These are phyloP conservation scores for Ictidomys tridecemlineatus DNA, from an alignment of 2,113 vertebrate genomes.

Conservation along the genomic window DNA sequence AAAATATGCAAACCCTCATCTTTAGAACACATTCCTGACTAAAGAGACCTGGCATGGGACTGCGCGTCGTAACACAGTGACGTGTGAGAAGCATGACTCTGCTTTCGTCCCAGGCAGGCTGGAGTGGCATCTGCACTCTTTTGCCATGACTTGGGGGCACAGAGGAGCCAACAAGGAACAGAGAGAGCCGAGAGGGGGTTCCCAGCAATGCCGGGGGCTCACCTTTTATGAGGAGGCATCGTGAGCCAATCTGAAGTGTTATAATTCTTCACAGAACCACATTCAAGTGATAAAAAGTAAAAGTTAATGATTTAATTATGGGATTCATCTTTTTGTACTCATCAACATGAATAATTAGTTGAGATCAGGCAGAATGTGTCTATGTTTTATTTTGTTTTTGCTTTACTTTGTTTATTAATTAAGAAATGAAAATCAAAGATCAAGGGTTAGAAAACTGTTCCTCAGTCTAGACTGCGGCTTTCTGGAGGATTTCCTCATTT, in stretches of 20 bases:
- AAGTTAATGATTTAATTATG: background rate
- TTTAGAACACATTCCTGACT: background rate
- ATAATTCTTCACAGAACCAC: background rate
- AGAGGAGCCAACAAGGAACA: background rate
- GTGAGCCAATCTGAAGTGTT: background rate
- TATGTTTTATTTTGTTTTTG: background rate
- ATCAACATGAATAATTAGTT: background rate
- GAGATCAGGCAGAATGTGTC: background rate
- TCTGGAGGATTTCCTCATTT: background rate
- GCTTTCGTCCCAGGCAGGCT: background rate
- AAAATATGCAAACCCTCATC: background rate
- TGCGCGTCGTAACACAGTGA: background rate
- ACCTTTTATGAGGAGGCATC: background rate
- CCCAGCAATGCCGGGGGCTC: background rate
- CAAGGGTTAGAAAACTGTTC: background rate
- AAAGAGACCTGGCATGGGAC: background rate
- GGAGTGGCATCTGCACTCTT: background rate
- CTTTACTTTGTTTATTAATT: background rate
- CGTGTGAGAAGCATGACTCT: no score
- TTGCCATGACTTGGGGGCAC: background rate
- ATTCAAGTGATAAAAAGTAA: background rate
- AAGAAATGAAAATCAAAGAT: background rate
- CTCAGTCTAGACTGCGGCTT: background rate
- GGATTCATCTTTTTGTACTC: background rate
- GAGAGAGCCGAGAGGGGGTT: fast-evolving